Base-by-base conservation (phyloP, 37 sponge, comb jelly and placozoan genomes). In the Cladorhizidae sp. region DNA sequence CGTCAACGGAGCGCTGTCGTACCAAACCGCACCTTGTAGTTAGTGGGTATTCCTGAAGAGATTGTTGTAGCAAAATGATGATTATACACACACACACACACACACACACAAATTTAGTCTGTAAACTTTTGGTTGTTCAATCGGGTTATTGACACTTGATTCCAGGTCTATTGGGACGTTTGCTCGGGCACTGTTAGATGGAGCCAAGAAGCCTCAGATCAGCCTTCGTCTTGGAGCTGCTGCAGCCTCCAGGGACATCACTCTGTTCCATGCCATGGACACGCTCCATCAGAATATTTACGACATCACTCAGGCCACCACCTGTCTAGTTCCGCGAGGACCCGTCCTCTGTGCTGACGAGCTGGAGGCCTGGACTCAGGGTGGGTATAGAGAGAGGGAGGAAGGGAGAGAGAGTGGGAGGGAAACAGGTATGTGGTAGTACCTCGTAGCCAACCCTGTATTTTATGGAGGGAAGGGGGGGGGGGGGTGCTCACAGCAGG, bases 331-430 rank as follows among this genome's bases (percentile, higher is more conserved):
- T 3, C 95, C 95, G 18, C 75, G 91, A 1, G 95, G 95, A 0
- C 97, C 97, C 57, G 86, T 97, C 49, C 82, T 94, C 52, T 97
- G 97, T 82, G 85, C 88, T 33, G 97, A 97, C 81, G 97, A 97
- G 69, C 72, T 97, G 85, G 97, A 97, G 83, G 86, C 94, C 2
- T 97, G 97, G 97, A 91, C 97, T 38, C 88, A 89, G 70, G 92
- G 92, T 91, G 39, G 0, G 21, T 51, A 7, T 41, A 9, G 74
- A 37, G 28, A 17, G 28, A 17, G 61, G 55, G 55, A 20, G 17
- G 28, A 23, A 63, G n/a, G n/a, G n/a, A n/a, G n/a, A n/a, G n/a
- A n/a, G n/a, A n/a, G n/a, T n/a, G n/a, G n/a, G n/a, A n/a, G n/a
- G n/a, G n/a, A n/a, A n/a, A n/a, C n/a, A n/a, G n/a, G n/a, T n/a